Base-by-base conservation (phyloP, 1,140 invertebrate species). In the Alviniconcha marisindica region DNA sequence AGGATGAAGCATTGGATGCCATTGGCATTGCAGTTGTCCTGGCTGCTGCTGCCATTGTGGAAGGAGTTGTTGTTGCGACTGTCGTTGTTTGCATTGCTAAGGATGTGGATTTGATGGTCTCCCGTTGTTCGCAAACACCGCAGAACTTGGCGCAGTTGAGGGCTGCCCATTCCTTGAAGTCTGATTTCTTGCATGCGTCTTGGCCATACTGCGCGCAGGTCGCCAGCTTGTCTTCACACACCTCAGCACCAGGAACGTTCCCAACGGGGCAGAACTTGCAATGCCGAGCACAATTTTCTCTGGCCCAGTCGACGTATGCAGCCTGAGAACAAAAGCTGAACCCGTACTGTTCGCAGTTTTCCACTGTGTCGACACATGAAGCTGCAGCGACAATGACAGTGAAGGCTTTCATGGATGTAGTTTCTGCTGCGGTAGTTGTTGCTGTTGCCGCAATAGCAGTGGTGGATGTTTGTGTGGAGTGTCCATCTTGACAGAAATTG, bases 121-220 rank as follows among this genome's bases (percentile, higher is more conserved):
- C 1, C 24, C 38, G 14, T n/a, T 56, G 44, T 24, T 28, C 31
- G 60, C 84, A 83, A 31, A 51, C 21, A n/a, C 63, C 73, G 36
- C 84, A 86, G 48, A 76, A 83, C 60, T 77, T 83, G 48, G 81
- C 76, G 42, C 84, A 86, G 77, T 86, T 86, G 4, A 7, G 28
- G 24, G 76, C 74, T 12, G 82, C 77, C 84, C 84, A 86, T 0
- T 83, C 44, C 15, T 40, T 28, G 51, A 81, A 86, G 2, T 81
- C 0, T 69, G 77, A 7, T 18, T 48, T 48, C 44, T 48, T 48
- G 40, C 84, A 86, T 1, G 69, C 54, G 21, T 31, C 48, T 31
- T 40, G 14, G 38, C 51, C 82, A 21, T 83, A 79, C n/a, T 44
- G 76, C 4, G 51, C 15, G 38, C 84, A 85, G 60, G 51, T n/a